phyloP scores from a whole-genome alignment of 2,888 invertebrate species.

The Gibbula magus region DNA sequence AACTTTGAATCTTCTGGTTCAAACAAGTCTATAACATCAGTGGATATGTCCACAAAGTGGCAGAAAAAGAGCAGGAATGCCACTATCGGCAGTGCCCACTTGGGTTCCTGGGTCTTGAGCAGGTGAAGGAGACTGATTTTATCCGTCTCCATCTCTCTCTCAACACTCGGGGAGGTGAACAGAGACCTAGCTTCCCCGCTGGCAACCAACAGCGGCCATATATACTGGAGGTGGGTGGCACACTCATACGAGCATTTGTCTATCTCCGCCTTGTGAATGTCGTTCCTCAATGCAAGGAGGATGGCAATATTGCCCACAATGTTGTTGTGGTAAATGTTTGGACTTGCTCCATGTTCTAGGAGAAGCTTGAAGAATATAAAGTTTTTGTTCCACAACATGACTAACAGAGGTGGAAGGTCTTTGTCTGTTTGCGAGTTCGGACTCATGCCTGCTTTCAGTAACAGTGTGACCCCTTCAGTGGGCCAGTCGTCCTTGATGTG shows the following conservation, averaged over 20 bases:
- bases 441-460: slow-evolving; percentile 53
- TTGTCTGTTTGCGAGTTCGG: slow-evolving; percentile 43
- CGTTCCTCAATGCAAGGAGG: slow-evolving; percentile 48
- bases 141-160: slow-evolving; percentile 22
- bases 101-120: slow-evolving; percentile 30
- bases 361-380: slow-evolving; percentile 51
- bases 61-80: slow-evolving; percentile 40
- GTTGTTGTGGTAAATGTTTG: slow-evolving; percentile 56
- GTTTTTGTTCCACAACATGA: slow-evolving; percentile 48
- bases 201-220: slow-evolving; percentile 46
- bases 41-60: slow-evolving; percentile 36
- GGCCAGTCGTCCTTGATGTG: slow-evolving; percentile 45
- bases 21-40: slow-evolving; percentile 35
- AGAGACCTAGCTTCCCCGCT: slow-evolving; percentile 47
- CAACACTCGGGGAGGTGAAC: slow-evolving; percentile 27
- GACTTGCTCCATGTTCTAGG: slow-evolving; percentile 53
- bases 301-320: slow-evolving; percentile 57
- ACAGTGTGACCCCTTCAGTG: slow-evolving; percentile 44
- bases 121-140: slow-evolving; percentile 27
- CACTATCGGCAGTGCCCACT: slow-evolving; percentile 31
- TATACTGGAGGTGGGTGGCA: slow-evolving; percentile 27
- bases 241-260: slow-evolving; percentile 1
- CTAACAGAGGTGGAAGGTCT: slow-evolving; percentile 61
- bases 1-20: slow-evolving; percentile 31
- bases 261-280: slow-evolving; percentile 30